These are phyloP conservation scores for Nasonovia ribisnigri DNA, from an alignment of 2,888 invertebrate genomes.

Conservation along the genomic window DNA sequence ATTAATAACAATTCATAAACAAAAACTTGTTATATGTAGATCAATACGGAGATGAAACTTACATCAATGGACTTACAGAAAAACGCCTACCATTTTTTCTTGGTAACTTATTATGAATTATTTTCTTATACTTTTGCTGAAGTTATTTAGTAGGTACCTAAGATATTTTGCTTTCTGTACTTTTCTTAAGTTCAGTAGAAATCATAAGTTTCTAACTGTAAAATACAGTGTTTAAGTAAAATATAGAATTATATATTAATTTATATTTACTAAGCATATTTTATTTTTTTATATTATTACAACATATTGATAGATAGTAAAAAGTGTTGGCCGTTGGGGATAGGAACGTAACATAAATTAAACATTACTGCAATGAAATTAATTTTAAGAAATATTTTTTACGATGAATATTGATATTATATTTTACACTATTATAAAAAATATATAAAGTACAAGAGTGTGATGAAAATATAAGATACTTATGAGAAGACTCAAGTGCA, in stretches of 20 bases:
- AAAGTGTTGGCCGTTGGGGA: neutral
- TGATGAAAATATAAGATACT: too few relatives aligned
- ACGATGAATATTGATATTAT: neutral
- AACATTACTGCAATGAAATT: neutral
- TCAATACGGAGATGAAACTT: neutral
- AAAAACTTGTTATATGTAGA: neutral
- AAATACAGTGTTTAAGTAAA: neutral
- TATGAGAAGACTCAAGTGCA: too few relatives aligned
- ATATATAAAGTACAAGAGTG: too few relatives aligned
- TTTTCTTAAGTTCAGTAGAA: neutral
- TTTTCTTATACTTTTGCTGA: neutral
- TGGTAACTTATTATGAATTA: neutral
- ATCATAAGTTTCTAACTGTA: neutral
- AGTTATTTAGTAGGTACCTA: neutral
- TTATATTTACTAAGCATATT: neutral
- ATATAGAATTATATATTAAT: neutral
- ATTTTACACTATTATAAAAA: too few relatives aligned
- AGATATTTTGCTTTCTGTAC: neutral
- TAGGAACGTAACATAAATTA: neutral
- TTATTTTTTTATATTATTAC: neutral
- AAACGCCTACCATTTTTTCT: neutral
- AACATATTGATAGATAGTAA: neutral
- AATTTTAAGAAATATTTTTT: neutral
- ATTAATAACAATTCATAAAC: neutral
- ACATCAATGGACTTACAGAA: too few relatives aligned